These are phyloP conservation scores for Epizoanthus fatuus DNA, from an alignment of 92 coral and sea anemone species.

Conservation along the genomic window DNA sequence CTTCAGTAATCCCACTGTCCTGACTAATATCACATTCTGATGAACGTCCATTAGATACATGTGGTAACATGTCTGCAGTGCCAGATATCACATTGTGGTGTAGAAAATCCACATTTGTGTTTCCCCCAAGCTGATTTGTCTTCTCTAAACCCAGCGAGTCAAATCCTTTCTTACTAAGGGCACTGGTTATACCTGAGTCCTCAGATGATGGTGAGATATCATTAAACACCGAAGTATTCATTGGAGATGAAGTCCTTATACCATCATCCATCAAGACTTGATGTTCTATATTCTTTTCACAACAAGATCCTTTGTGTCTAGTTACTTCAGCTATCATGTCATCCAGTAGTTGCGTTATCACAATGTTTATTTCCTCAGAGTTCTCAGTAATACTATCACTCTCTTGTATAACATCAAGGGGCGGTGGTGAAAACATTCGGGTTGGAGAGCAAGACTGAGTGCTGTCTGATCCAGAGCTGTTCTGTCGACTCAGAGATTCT, in stretches of 20 bases:
- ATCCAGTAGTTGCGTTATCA: constrained; percentile 54
- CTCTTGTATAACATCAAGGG: constrained; percentile 23
- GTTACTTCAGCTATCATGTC: constrained; percentile 65
- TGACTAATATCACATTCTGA: constrained; percentile 59
- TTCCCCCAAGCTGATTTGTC: neutral
- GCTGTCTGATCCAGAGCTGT: constrained; percentile 69
- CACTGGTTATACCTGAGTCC: constrained; percentile 84
- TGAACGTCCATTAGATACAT: constrained; percentile 35
- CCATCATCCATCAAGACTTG: constrained; percentile 26
- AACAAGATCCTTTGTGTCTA: neutral
- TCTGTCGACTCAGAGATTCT: constrained; percentile 83
- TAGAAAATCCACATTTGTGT: neutral
- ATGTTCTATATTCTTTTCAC: constrained; percentile 7
- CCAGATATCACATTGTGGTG: neutral
- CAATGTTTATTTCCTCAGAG: constrained; percentile 52
- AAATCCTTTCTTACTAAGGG: constrained; percentile 41
- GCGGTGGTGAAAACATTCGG: constrained; percentile 3
- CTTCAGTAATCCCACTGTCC: constrained; percentile 55
- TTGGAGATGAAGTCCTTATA: constrained; percentile 33
- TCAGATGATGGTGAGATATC: constrained; percentile 77
- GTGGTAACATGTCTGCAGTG: neutral
- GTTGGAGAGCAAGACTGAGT: constrained; percentile 26
- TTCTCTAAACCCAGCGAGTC: constrained; percentile 12
- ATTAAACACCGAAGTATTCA: constrained; percentile 6
- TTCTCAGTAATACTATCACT: constrained; percentile 21